Evolutionary conservation across 1,140 invertebrate genomes (phyloP).

Genomic region (Habropoda laboriosa): DNA sequence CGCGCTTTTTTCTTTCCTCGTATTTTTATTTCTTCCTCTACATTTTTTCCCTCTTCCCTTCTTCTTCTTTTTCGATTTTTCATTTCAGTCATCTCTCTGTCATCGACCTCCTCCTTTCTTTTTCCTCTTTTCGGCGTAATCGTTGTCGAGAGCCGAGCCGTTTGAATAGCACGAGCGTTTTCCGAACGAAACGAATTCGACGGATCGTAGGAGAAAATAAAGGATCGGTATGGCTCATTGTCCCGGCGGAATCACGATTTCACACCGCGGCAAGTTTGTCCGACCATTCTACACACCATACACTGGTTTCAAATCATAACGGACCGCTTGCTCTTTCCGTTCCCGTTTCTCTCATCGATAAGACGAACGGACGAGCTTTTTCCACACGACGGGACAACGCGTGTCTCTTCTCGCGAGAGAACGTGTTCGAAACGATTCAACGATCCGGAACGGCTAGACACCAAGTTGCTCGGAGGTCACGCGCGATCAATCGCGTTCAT

Average conservation of each 20-base stretch:
- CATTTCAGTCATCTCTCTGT: slow-evolving; percentile 37
- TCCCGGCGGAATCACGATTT: slow-evolving; percentile 53
- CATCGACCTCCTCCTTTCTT: slow-evolving; percentile 29
- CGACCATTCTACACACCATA: slow-evolving; percentile 19
- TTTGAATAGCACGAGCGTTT: slow-evolving; percentile 51
- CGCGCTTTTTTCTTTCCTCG: background rate
- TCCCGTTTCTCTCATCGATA: background rate
- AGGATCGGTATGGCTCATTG: slow-evolving; percentile 57
- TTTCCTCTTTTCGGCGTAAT: slow-evolving; percentile 50
- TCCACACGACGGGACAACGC: too few species aligned
- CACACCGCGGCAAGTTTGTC: slow-evolving; percentile 37
- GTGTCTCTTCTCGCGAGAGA: too few species aligned
- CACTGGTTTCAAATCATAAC: slow-evolving; percentile 39
- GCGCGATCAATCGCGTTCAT: background rate
- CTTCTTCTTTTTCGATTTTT: background rate
- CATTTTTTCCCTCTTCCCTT: background rate
- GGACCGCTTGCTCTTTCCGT: slow-evolving; percentile 16
- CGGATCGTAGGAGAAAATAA: slow-evolving; percentile 16
- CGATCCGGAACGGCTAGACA: slow-evolving; percentile 2
- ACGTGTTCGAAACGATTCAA: background rate
- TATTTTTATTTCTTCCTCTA: slow-evolving; percentile 19
- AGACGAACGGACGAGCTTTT: background rate
- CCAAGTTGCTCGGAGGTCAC: background rate
- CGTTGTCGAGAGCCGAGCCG: slow-evolving; percentile 45
- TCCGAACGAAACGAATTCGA: slow-evolving; percentile 53